Percentiles rank a stretch among this genome's conserved stretches.
phyloP scores from a whole-genome alignment of 1,140 invertebrate species.

The Platyura marginata region DNA sequence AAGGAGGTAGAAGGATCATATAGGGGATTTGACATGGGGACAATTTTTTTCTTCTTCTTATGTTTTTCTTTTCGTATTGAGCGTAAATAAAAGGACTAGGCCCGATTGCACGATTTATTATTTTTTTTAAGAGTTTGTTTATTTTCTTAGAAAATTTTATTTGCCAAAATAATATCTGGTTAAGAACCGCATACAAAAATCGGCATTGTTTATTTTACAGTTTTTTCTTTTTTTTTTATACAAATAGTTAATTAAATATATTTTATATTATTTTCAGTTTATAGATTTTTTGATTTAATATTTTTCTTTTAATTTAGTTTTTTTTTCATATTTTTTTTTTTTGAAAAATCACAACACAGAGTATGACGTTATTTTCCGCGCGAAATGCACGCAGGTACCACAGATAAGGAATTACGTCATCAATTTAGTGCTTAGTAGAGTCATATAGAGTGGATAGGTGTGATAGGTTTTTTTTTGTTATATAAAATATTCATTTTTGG shows the following conservation, averaged over 20 bases:
- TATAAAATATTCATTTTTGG: not conserved
- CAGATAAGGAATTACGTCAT: not conserved
- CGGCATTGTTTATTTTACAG: not conserved
- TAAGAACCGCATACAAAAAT: not conserved
- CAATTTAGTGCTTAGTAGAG: not conserved
- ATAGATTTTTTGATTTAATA: not conserved
- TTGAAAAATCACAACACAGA: slow-evolving; percentile 4
- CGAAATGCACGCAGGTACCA: not conserved
- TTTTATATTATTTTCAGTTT: not conserved
- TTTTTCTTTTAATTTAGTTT: not conserved
- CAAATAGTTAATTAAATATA: not conserved
- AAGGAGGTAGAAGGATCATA: not conserved
- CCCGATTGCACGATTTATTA: too few species aligned
- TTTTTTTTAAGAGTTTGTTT: not conserved
- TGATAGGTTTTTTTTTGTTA: not conserved
- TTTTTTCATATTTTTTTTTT: not conserved
- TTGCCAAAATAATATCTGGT: not conserved
- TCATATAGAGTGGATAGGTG: too few species aligned
- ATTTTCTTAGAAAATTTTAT: not conserved
- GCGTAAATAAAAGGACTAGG: too few species aligned
- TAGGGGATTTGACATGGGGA: not conserved
- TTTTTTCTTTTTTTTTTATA: not conserved
- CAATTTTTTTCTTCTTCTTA: not conserved
- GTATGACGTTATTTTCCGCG: slow-evolving; percentile 1
- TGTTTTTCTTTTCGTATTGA: not conserved